Percentiles rank a stretch among this genome's conserved stretches.
Evolutionary conservation across 2,888 invertebrate genomes (phyloP).

Genomic region (Drosophila austrosaltans): DNA sequence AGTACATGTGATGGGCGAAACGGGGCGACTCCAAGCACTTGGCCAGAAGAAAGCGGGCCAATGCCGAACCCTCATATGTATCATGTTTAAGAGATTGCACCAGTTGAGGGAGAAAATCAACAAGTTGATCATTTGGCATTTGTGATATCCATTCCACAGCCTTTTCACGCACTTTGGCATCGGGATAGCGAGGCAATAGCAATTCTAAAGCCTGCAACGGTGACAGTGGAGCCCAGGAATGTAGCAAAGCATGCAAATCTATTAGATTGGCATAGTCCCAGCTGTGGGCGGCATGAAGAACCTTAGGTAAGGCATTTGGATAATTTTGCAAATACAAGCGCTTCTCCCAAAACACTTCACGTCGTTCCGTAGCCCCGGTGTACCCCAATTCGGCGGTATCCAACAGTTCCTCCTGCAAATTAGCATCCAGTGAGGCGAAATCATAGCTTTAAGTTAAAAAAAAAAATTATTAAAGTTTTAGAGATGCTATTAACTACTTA

Average conservation of each 20-base stretch:
- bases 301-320: constrained; percentile 93
- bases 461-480: neutral
- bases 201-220: constrained; percentile 96
- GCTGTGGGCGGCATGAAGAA: constrained; percentile 92
- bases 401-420: constrained; percentile 84
- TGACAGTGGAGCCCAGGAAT: constrained; percentile 93
- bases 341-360: constrained; percentile 95
- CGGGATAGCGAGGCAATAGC: constrained; percentile 96
- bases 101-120: constrained; percentile 96
- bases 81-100: constrained; percentile 95
- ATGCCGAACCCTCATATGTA: constrained; percentile 94
- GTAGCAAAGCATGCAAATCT: constrained; percentile 93
- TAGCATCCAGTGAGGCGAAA: constrained; percentile 92
- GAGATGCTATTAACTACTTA: constrained; percentile 35
- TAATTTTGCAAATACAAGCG: constrained; percentile 93
- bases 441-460: constrained; percentile 83
- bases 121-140: constrained; percentile 93
- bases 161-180: constrained; percentile 92
- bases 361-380: constrained; percentile 82
- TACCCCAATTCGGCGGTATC: constrained; percentile 84
- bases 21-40: constrained; percentile 93
- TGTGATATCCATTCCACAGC: constrained; percentile 92
- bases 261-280: constrained; percentile 96
- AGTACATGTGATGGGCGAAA: constrained; percentile 97
- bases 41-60: constrained; percentile 92